These are phyloP conservation scores for Noturus placidus DNA, from an alignment of 2,113 vertebrate species.

Conservation along the genomic window DNA sequence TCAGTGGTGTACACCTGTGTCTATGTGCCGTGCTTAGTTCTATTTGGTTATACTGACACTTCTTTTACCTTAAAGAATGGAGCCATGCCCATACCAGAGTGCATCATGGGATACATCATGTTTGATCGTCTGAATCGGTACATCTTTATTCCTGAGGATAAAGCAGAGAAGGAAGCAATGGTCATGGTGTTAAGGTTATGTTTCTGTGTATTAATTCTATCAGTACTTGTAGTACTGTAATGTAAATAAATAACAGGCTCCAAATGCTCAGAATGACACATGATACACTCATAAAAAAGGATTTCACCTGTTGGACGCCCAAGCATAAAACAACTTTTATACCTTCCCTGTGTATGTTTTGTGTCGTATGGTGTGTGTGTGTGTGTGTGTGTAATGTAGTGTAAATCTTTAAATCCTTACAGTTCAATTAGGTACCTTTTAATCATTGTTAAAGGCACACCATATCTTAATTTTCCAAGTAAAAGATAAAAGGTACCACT, in stretches of 20 bases:
- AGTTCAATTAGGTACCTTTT: not conserved
- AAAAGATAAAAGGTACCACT: not conserved
- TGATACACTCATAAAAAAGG: not conserved
- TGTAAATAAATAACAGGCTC: not conserved
- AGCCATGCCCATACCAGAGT: slow-evolving; percentile 75
- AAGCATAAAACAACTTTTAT: not conserved
- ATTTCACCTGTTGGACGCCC: not conserved
- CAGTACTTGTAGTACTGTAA: not conserved
- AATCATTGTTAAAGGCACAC: not conserved
- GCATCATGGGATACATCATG: slow-evolving; percentile 74
- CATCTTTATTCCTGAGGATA: slow-evolving; percentile 68
- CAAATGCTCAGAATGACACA: not conserved
- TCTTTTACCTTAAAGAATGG: slow-evolving; percentile 76
- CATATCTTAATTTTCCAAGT: not conserved
- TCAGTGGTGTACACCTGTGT: not conserved
- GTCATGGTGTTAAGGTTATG: not conserved
- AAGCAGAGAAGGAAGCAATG: not conserved
- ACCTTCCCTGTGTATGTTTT: not conserved
- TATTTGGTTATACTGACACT: not conserved
- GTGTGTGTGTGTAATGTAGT: too few relatives aligned
- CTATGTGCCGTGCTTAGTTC: not conserved
- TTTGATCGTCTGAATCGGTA: slow-evolving; percentile 71
- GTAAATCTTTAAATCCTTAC: not conserved
- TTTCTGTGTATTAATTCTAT: not conserved
- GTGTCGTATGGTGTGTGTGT: not conserved